Evolutionary conservation across 2,888 invertebrate genomes (phyloP).

Genomic region (Brachycybe producta): DNA sequence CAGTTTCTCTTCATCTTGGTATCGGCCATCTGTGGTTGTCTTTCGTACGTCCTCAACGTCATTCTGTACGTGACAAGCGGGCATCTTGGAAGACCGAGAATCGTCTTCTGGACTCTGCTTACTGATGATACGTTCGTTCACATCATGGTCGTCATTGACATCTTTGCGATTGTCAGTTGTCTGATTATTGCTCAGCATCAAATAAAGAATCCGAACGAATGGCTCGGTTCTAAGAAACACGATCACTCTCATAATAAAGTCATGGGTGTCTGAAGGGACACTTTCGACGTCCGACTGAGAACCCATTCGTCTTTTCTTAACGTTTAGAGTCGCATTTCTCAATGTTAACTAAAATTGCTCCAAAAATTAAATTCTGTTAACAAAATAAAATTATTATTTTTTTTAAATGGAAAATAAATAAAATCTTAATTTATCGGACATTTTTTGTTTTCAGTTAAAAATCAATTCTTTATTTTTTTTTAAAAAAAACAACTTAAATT

Average conservation of each 20-base stretch:
- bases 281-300: too few relatives aligned
- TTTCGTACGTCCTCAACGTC: conserved; percentile 1
- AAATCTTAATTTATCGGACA: too few relatives aligned
- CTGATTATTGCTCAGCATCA: background rate
- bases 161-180: background rate
- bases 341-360: too few relatives aligned
- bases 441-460: too few relatives aligned
- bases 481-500: too few relatives aligned
- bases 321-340: too few relatives aligned
- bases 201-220: background rate
- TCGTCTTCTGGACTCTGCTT: background rate
- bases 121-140: background rate
- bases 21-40: background rate
- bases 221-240: background rate
- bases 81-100: background rate
- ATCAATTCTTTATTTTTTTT: too few relatives aligned
- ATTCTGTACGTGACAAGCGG: background rate
- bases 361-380: too few relatives aligned
- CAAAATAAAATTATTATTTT: too few relatives aligned
- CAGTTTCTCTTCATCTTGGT: conserved; percentile 4
- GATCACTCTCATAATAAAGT: background rate
- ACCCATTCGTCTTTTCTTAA: too few relatives aligned
- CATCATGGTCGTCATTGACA: conserved; percentile 6
- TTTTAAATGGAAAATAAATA: too few relatives aligned
- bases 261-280: too few relatives aligned